phyloP scores from a whole-genome alignment of 1,140 invertebrate genomes.

The Prorops nasuta region DNA sequence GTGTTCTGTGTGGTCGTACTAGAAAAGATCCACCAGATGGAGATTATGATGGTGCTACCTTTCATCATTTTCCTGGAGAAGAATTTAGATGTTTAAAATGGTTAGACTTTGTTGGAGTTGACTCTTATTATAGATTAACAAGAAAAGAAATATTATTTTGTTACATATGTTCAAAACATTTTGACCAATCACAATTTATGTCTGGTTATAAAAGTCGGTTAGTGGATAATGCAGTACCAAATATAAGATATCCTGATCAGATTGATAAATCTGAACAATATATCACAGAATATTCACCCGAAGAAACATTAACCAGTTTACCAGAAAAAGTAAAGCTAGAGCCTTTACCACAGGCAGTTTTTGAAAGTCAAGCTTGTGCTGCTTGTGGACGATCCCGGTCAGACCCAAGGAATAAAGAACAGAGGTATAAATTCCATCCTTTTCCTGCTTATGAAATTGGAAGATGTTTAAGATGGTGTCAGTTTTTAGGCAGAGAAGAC shows the following conservation, averaged over 20 bases:
- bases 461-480: constrained; percentile 51
- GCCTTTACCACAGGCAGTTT: constrained; percentile 33
- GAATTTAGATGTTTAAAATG: constrained; percentile 53
- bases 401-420: constrained; percentile 45
- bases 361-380: constrained; percentile 51
- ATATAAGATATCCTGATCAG: constrained; percentile 40
- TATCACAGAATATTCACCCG: constrained; percentile 19
- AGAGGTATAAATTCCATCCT: constrained; percentile 53
- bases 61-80: constrained; percentile 55
- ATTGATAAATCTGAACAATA: constrained; percentile 21
- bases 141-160: constrained; percentile 54
- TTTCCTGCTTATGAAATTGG: constrained; percentile 55
- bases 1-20: constrained; percentile 44
- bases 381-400: constrained; percentile 46
- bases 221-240: constrained; percentile 45
- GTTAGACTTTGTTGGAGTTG: constrained; percentile 53
- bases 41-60: constrained; percentile 47
- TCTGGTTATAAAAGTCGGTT: constrained; percentile 41
- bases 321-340: constrained; percentile 31
- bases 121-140: constrained; percentile 52
- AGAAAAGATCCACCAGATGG: constrained; percentile 41
- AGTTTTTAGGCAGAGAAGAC: constrained; percentile 51
- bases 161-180: constrained; percentile 54
- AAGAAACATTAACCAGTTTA: constrained; percentile 25
- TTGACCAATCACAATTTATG: constrained; percentile 47